These are phyloP conservation scores for Nettapus auritus DNA, from an alignment of 2,113 vertebrate genomes.

Conservation along the genomic window DNA sequence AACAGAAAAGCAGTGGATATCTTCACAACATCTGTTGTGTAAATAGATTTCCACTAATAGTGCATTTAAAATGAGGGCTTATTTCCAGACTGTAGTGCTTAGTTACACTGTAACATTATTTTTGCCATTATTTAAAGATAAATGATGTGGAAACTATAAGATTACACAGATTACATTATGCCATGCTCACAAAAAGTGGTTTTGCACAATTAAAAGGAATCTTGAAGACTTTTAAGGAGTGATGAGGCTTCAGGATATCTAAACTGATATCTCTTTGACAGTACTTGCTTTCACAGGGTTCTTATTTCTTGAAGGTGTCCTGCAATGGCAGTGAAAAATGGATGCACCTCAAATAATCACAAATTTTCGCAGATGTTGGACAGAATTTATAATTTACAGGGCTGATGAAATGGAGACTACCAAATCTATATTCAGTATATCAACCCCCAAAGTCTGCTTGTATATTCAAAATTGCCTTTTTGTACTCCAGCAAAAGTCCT, in stretches of 20 bases:
- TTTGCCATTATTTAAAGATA: slow-evolving; percentile 59
- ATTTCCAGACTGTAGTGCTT: slow-evolving; percentile 30
- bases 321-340: background rate
- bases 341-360: background rate
- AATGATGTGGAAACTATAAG: slow-evolving; percentile 37
- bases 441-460: background rate
- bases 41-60: slow-evolving; percentile 55
- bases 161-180: background rate
- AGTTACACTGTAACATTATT: slow-evolving; percentile 65
- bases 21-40: slow-evolving; percentile 67
- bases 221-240: background rate
- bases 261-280: background rate
- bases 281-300: background rate
- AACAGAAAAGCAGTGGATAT: slow-evolving; percentile 61
- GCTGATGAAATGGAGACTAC: background rate
- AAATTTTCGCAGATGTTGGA: background rate
- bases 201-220: background rate
- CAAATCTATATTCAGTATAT: background rate
- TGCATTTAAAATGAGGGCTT: slow-evolving; percentile 59
- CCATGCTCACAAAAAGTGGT: background rate
- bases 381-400: background rate
- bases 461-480: background rate
- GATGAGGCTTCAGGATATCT: background rate
- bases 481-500: fast-evolving
- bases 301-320: background rate